Evolutionary conservation across 2,113 vertebrate genomes (phyloP).

Genomic region (Leptobrachium ailaonicum): DNA sequence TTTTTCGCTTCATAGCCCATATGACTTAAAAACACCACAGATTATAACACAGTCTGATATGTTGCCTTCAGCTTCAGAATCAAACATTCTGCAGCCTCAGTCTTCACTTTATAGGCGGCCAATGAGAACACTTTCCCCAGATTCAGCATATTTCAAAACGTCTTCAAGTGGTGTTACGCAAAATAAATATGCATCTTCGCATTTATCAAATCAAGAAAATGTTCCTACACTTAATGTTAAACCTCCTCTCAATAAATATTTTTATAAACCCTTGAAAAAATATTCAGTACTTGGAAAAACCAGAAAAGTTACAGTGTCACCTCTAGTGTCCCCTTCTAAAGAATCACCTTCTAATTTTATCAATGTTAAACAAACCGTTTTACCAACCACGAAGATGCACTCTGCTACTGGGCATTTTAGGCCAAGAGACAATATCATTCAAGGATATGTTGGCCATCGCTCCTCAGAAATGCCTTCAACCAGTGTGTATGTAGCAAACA

Average conservation of each 20-base stretch:
- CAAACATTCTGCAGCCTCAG: neutral
- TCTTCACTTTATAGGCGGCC: constrained; percentile 51
- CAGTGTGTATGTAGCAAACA: constrained; percentile 18
- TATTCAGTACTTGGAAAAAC: constrained; percentile 47
- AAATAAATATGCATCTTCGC: constrained; percentile 23
- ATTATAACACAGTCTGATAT: constrained; percentile 32
- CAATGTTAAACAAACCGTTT: neutral
- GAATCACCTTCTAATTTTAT: constrained; percentile 55
- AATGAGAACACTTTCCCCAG: constrained; percentile 29
- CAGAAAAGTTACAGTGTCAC: constrained; percentile 50
- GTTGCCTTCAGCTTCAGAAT: constrained; percentile 41
- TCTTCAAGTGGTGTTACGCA: neutral
- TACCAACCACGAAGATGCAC: constrained; percentile 49
- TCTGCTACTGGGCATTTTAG: constrained; percentile 51
- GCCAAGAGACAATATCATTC: constrained; percentile 50
- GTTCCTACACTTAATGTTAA: constrained; percentile 44
- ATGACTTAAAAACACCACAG: constrained; percentile 48
- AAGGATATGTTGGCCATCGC: constrained; percentile 21
- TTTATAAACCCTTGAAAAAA: constrained; percentile 14
- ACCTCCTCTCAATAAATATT: constrained; percentile 50
- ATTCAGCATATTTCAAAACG: constrained; percentile 40
- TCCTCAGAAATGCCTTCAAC: neutral
- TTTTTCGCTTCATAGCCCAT: constrained; percentile 51
- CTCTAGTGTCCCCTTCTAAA: constrained; percentile 56
- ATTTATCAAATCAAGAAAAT: constrained; percentile 43